Percentiles rank a stretch among this genome's conserved stretches.
Evolutionary conservation across 2,888 invertebrate genomes (phyloP).

Genomic region (Chymomyza fuscimana): DNA sequence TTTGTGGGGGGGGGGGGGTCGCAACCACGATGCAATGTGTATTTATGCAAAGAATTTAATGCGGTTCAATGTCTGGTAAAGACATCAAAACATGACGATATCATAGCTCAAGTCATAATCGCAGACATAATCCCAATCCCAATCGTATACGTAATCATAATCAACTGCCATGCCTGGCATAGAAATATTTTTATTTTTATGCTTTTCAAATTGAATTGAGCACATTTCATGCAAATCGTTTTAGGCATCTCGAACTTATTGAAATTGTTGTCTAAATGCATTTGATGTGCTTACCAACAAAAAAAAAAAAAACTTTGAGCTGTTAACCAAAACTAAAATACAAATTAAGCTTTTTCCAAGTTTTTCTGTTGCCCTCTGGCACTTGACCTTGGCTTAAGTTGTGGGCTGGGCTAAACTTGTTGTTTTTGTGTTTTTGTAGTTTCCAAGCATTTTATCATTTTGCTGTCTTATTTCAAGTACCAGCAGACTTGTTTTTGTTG

Average conservation of each 20-base stretch:
- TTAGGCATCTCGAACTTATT: constrained; percentile 64
- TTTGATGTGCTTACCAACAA: constrained; percentile 17
- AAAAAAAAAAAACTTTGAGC: constrained; percentile 7
- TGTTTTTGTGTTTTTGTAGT: neutral
- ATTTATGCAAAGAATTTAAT: constrained; percentile 74
- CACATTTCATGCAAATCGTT: constrained; percentile 61
- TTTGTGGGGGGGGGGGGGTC: constrained; percentile 5
- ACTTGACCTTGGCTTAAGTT: neutral
- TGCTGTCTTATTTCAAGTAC: constrained; percentile 3
- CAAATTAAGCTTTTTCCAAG: neutral
- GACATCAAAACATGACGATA: constrained; percentile 71
- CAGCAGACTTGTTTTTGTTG: neutral
- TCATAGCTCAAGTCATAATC: constrained; percentile 50
- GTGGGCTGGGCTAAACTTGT: neutral
- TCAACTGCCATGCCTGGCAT: constrained; percentile 48
- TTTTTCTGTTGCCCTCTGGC: neutral
- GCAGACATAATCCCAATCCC: constrained; percentile 44
- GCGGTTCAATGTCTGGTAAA: constrained; percentile 75
- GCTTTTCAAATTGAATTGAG: constrained; percentile 72
- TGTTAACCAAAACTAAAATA: neutral
- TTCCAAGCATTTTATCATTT: neutral
- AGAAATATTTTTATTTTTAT: constrained; percentile 43
- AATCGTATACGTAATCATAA: constrained; percentile 51
- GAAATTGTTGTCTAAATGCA: constrained; percentile 38
- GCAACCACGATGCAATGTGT: constrained; percentile 60